phyloP scores from a whole-genome alignment of 2,888 invertebrate genomes.

The Leucoptera coffeella region DNA sequence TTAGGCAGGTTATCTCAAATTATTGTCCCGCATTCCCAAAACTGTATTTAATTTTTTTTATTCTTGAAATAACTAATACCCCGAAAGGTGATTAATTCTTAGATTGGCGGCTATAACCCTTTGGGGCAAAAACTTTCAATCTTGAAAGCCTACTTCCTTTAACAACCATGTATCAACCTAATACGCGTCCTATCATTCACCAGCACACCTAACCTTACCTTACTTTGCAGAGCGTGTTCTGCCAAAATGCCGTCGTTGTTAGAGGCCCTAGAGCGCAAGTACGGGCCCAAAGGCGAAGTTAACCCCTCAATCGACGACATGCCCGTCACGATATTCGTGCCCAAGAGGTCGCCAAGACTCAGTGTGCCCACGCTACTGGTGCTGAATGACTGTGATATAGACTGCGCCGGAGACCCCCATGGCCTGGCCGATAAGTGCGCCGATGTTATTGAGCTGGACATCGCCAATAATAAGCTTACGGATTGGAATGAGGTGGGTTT shows the following conservation, averaged over 20 bases:
- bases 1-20: too few species aligned
- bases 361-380: slow-evolving; percentile 79
- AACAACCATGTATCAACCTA: too few species aligned
- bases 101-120: too few species aligned
- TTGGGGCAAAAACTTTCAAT: too few species aligned
- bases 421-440: slow-evolving; percentile 77
- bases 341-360: slow-evolving; percentile 69
- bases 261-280: slow-evolving; percentile 86
- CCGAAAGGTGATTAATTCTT: too few species aligned
- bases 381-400: slow-evolving; percentile 86
- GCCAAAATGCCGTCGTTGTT: slow-evolving; percentile 79
- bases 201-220: too few species aligned
- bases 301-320: slow-evolving; percentile 56
- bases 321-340: slow-evolving; percentile 81
- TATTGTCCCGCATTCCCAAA: too few species aligned
- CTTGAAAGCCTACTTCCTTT: too few species aligned
- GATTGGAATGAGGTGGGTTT: slow-evolving; percentile 78
- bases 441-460: slow-evolving; percentile 87
- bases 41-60: too few species aligned
- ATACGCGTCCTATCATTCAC: too few species aligned
- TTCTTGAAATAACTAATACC: too few species aligned
- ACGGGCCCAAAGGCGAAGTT: slow-evolving; percentile 62
- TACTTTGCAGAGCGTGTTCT: too few species aligned
- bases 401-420: slow-evolving; percentile 79
- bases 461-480: slow-evolving; percentile 86